phyloP scores from a whole-genome alignment of 2,797 vertebrate genomes.

The Danionella dracula region DNA sequence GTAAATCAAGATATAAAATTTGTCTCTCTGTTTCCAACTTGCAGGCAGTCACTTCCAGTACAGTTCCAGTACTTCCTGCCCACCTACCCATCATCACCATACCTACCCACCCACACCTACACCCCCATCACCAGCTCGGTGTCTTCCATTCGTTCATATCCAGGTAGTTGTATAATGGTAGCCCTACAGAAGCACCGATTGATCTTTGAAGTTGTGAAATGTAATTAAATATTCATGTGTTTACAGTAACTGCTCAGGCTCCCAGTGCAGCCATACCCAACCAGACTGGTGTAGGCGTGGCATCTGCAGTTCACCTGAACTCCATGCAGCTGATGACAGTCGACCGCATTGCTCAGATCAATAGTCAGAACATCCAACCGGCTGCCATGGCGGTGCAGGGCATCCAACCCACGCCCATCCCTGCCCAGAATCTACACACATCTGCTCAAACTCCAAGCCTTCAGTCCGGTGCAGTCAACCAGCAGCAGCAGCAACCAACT shows the following conservation, averaged over 20 bases:
- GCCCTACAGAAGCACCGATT: no score
- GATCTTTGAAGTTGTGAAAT: background rate
- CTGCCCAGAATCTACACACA: constrained; percentile 86
- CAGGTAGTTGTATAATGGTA: constrained; percentile 67
- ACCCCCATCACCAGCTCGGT: constrained; percentile 96
- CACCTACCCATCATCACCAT: constrained; percentile 85
- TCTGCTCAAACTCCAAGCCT: constrained; percentile 79
- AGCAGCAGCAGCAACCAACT: constrained; percentile 65
- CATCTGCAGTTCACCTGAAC: constrained; percentile 92
- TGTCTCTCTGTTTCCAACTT: no score
- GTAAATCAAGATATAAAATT: no score
- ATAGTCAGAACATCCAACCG: constrained; percentile 87
- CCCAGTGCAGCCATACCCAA: constrained; percentile 86
- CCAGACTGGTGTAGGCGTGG: constrained; percentile 85
- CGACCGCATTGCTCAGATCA: constrained; percentile 90
- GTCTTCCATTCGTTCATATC: constrained; percentile 92
- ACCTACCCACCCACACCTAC: constrained; percentile 90
- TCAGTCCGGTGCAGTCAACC: constrained; percentile 76
- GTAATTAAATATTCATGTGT: background rate
- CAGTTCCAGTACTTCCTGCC: constrained; percentile 97
- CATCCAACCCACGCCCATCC: constrained; percentile 82
- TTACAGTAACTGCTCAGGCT: constrained; percentile 89
- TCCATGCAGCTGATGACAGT: constrained; percentile 98
- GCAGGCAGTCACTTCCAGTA: constrained; percentile 87
- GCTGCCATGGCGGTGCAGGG: constrained; percentile 81